These are phyloP conservation scores for Rhynchonycteris naso DNA, from an alignment of 2,797 vertebrate species.

Conservation along the genomic window DNA sequence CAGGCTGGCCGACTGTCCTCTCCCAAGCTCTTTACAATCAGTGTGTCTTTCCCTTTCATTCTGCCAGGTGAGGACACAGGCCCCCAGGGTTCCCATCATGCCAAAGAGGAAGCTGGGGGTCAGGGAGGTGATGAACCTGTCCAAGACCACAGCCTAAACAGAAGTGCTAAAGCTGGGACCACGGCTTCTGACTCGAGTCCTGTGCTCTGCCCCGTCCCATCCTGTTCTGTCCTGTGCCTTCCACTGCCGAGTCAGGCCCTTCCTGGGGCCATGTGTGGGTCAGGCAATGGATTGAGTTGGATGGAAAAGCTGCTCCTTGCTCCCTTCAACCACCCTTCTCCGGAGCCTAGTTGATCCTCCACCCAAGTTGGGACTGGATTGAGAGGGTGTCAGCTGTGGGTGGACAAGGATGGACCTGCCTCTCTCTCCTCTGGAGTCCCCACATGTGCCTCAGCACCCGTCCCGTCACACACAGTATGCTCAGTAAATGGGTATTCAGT, in stretches of 20 bases:
- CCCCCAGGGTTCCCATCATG: not conserved
- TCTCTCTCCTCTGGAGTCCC: rapidly evolving
- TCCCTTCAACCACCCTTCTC: rapidly evolving
- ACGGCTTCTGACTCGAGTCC: not conserved
- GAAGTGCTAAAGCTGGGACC: not conserved
- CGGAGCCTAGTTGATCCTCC: not conserved
- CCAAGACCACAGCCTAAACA: not conserved
- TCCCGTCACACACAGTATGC: not conserved
- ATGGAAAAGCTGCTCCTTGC: not conserved
- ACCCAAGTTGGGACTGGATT: no score
- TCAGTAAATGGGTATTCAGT: not conserved
- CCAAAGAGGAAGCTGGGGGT: not conserved
- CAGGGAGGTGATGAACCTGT: no score
- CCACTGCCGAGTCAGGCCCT: not conserved
- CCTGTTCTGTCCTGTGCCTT: not conserved
- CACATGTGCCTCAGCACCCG: not conserved
- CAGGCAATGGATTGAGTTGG: rapidly evolving
- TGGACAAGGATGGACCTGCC: not conserved
- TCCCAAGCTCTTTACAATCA: not conserved
- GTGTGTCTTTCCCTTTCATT: not conserved
- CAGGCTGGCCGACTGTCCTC: not conserved
- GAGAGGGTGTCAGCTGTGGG: not conserved
- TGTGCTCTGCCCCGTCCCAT: not conserved
- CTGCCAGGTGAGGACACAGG: not conserved
- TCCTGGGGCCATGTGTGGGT: not conserved